These are phyloP conservation scores for Platerodrilus igneus DNA, from an alignment of 2,888 invertebrate species.

Conservation along the genomic window DNA sequence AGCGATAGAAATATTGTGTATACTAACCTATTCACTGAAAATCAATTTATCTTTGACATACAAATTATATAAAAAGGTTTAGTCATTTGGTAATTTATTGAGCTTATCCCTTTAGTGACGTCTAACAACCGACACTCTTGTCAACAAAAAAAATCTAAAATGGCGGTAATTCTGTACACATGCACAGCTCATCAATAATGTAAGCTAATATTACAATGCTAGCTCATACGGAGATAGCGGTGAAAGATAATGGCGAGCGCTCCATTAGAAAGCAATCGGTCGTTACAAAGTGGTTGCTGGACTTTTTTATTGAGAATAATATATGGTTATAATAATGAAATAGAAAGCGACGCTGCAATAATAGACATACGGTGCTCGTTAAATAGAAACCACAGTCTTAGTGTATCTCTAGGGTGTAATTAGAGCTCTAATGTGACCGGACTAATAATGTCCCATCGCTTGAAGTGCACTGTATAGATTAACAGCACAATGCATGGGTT, in stretches of 20 bases:
- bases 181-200: constrained; percentile 41
- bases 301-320: no score
- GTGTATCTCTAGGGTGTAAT: constrained; percentile 23
- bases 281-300: constrained; percentile 5
- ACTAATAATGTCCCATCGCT: constrained; percentile 27
- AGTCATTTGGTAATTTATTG: constrained; percentile 36
- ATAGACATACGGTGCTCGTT: constrained; percentile 17
- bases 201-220: constrained; percentile 33
- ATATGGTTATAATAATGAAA: no score
- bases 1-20: constrained; percentile 9
- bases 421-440: constrained; percentile 21
- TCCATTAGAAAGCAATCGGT: constrained; percentile 25
- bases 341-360: no score
- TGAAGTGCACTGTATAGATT: constrained; percentile 31
- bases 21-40: constrained; percentile 29
- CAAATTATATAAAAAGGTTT: constrained; percentile 38
- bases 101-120: constrained; percentile 34
- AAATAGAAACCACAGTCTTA: constrained; percentile 20
- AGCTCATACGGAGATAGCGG: constrained; percentile 24
- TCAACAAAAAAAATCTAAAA: constrained; percentile 39
- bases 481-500: constrained; percentile 33
- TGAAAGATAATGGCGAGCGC: constrained; percentile 25
- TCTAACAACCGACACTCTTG: constrained; percentile 28
- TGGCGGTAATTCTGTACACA: constrained; percentile 38
- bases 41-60: constrained; percentile 40